Percentiles rank a stretch among this genome's conserved stretches.
phyloP scores from a whole-genome alignment of 2,888 invertebrate genomes.

The Agapostemon virescens region DNA sequence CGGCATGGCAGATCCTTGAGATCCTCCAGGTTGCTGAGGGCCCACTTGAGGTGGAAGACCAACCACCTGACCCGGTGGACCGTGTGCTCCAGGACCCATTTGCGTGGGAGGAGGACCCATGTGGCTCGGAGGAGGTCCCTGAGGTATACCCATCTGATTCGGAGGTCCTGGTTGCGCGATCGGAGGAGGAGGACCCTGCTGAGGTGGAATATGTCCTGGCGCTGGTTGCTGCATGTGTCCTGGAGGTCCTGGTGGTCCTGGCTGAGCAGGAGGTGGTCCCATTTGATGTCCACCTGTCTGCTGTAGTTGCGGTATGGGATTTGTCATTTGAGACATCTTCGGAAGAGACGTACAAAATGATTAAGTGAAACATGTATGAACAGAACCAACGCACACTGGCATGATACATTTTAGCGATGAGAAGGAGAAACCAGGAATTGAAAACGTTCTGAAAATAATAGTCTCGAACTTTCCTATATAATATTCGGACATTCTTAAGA shows the following conservation, averaged over 20 bases:
- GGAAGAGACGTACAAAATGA: conserved; percentile 31
- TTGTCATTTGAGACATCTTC: conserved; percentile 69
- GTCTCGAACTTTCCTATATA: too few species aligned
- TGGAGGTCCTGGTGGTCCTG: conserved; percentile 33
- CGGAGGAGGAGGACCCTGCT: conserved; percentile 74
- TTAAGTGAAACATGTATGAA: background rate
- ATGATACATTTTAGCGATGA: background rate
- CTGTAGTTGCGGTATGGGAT: conserved; percentile 64
- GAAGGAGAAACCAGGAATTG: background rate
- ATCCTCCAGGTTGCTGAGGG: conserved; percentile 57
- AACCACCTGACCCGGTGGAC: conserved; percentile 52
- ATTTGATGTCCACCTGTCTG: conserved; percentile 67
- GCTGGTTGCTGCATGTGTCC: conserved; percentile 60
- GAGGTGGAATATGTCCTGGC: conserved; percentile 65
- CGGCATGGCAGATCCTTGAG: conserved; percentile 59
- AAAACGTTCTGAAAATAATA: too few species aligned
- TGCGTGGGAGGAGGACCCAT: conserved; percentile 65
- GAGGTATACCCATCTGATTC: conserved; percentile 62
- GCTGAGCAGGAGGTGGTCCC: conserved; percentile 48
- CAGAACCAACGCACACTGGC: background rate
- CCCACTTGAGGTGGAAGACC: conserved; percentile 60
- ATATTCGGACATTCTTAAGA: too few species aligned
- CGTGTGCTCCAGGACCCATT: conserved; percentile 56
- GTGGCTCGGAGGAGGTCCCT: conserved; percentile 62
- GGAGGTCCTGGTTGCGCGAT: conserved; percentile 65